A percentile compares a stretch with the other conserved stretches of the same genome.
These are phyloP conservation scores for Mastomys natalensis DNA, from an alignment of 2,113 vertebrate species.

Conservation along the genomic window DNA sequence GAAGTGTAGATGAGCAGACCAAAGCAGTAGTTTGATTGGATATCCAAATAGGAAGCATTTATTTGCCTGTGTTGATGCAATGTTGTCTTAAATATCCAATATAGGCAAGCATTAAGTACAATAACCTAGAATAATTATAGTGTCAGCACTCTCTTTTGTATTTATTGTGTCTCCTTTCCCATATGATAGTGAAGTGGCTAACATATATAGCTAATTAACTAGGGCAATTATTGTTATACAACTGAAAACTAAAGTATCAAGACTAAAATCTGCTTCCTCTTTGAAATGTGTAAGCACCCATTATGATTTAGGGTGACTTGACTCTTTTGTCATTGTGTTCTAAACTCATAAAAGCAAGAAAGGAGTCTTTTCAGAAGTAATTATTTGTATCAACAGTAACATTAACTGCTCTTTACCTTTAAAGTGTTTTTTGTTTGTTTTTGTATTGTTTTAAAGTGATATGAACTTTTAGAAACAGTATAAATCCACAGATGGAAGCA, in stretches of 20 bases:
- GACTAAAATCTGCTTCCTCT: constrained; percentile 9
- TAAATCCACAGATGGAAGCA: background rate
- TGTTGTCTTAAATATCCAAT: constrained; percentile 12
- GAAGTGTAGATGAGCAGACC: background rate
- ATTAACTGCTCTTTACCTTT: background rate
- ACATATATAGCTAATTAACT: constrained; percentile 62
- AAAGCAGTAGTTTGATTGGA: background rate
- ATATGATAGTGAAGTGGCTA: constrained; percentile 54
- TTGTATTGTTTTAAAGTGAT: background rate
- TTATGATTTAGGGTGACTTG: background rate
- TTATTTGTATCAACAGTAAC: background rate
- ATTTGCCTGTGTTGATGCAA: background rate
- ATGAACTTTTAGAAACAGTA: background rate
- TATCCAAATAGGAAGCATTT: background rate
- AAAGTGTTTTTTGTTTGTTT: background rate
- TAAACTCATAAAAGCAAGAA: background rate
- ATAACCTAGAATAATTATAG: constrained; percentile 30
- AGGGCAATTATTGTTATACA: constrained; percentile 45
- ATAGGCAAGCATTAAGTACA: background rate
- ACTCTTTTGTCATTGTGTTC: background rate
- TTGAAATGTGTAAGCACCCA: background rate
- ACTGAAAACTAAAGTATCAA: constrained; percentile 1
- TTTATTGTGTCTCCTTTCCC: constrained; percentile 24
- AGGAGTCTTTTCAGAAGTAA: background rate
- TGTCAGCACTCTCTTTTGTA: constrained; percentile 15